These are phyloP conservation scores for Kryptolebias marmoratus DNA, from an alignment of 2,113 vertebrate species.

Conservation along the genomic window DNA sequence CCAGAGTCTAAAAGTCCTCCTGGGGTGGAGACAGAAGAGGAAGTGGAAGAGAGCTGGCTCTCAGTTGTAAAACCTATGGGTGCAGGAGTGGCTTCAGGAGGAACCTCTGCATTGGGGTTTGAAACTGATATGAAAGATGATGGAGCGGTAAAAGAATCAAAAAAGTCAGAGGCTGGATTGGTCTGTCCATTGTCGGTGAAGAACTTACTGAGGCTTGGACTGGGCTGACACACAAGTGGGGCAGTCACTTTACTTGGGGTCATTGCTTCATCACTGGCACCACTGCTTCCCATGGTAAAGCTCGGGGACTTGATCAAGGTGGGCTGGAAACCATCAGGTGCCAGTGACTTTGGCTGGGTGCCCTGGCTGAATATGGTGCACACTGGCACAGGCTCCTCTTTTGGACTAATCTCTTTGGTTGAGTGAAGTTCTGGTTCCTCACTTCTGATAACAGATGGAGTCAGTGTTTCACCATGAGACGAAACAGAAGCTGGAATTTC, in stretches of 20 bases:
- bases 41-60: constrained; percentile 74
- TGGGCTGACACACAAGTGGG: constrained; percentile 90
- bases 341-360: constrained; percentile 74
- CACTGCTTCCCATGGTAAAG: constrained; percentile 81
- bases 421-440: constrained; percentile 21
- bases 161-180: constrained; percentile 92
- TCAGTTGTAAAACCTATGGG: constrained; percentile 72
- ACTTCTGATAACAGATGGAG: constrained; percentile 21
- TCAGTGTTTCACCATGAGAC: constrained; percentile 26
- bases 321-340: constrained; percentile 91
- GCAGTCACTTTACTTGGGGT: constrained; percentile 81
- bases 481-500: constrained; percentile 6
- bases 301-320: constrained; percentile 97
- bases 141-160: constrained; percentile 93
- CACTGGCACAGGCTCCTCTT: constrained; percentile 84
- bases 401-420: constrained; percentile 38
- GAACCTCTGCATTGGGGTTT: constrained; percentile 89
- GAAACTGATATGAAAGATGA: constrained; percentile 94
- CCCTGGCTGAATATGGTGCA: constrained; percentile 95
- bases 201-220: constrained; percentile 97
- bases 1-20: constrained; percentile 62
- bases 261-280: constrained; percentile 67
- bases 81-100: constrained; percentile 63
- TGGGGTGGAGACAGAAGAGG: constrained; percentile 64
- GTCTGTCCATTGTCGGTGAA: constrained; percentile 85